Evolutionary conservation across 2,797 vertebrate species (phyloP).

Genomic region (Takifugu rubripes): DNA sequence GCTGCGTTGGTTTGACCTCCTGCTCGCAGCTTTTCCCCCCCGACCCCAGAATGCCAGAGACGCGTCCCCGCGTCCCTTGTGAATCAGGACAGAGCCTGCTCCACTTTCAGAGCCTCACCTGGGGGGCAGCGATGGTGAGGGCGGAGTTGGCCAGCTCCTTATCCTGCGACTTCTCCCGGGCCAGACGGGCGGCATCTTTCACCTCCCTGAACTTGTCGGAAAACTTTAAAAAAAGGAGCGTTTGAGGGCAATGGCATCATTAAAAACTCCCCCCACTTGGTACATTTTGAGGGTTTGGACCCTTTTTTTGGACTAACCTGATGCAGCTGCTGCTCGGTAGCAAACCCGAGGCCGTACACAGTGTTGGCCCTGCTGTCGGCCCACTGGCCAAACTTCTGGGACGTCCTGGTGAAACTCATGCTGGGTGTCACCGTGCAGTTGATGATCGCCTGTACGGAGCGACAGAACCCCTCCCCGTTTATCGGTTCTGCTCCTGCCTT

Average conservation of each 20-base stretch:
- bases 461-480: background rate
- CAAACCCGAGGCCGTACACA: conserved; percentile 92
- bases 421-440: conserved; percentile 95
- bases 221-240: conserved; percentile 76
- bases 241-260: no score
- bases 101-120: conserved; percentile 73
- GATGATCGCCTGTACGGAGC: conserved; percentile 85
- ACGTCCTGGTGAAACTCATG: conserved; percentile 97
- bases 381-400: conserved; percentile 98
- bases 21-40: conserved; percentile 6
- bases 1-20: conserved; percentile 22
- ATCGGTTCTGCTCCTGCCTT: no score
- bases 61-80: background rate
- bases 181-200: conserved; percentile 89
- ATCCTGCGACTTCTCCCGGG: conserved; percentile 92
- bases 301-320: conserved; percentile 76
- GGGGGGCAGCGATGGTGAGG: conserved; percentile 84
- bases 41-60: conserved; percentile 2
- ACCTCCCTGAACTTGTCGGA: conserved; percentile 95
- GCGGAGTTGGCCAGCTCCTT: conserved; percentile 90
- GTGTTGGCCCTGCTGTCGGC: conserved; percentile 96
- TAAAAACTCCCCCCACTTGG: background rate
- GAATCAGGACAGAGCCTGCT: conserved; percentile 9
- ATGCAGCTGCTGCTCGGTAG: conserved; percentile 93
- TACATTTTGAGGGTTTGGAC: background rate